Base-by-base conservation (phyloP, 2,888 invertebrate genomes). In the Acanthosoma haemorrhoidale region DNA sequence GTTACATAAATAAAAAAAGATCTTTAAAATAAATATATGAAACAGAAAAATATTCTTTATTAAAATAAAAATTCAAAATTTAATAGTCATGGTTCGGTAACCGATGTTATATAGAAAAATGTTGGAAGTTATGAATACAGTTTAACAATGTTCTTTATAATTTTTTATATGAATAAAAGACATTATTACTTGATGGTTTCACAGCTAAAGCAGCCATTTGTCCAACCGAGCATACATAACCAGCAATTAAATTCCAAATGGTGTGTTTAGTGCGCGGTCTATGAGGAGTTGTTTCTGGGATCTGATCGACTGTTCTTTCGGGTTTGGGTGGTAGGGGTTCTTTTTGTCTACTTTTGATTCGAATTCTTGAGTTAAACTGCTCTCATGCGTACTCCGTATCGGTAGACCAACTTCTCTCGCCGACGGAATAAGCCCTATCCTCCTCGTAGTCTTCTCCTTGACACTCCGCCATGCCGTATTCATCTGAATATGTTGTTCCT, bases 361-460 rank as follows among this genome's bases (percentile, higher is more conserved):
- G 21, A 36, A 8, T 61, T 61, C 21, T 57, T n/a, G 39, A 32
- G 31, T n/a, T 38, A 29, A 57, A 64, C 68, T 63, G 69, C 72
- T 75, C 83, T 87, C 86, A 88, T 84, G 88, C 88, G 80, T 88
- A 88, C 82, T 88, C 88, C 73, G 88, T 88, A 80, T 88, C 88
- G 57, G 88, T 88, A 59, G 88, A 88, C 68, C 85, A 82, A 71
- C 84, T 84, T 70, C 86, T 83, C 79, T 85, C 85, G 39, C 79
- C 78, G 34, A 84, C 81, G 57, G 84, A 76, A 73, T 70, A 72
- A 34, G 68, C n/a, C 18, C 70, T 34, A 38, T 69, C 70, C 36
- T 73, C 72, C 15, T 70, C 68, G 64, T 71, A 68, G 59, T 77
- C 78, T 51, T 77, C 77, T 70, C 76, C 78, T 16, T 76, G 76